Base-by-base conservation (phyloP, 2,888 invertebrate species). In the Agapostemon virescens region DNA sequence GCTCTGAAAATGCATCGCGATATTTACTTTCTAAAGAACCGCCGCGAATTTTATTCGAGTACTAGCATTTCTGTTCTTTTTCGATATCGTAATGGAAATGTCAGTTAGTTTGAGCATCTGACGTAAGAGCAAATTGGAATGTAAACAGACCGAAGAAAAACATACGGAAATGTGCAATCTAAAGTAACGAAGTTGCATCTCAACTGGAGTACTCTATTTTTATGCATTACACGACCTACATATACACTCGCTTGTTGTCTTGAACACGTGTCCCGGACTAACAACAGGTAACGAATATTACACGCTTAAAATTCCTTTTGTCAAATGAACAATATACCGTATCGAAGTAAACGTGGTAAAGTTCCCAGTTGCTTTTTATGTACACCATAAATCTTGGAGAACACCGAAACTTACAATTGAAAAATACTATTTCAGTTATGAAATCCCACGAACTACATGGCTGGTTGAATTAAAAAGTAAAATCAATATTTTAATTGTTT, bases 191-290 rank as follows among this genome's bases (percentile, higher is more conserved):
- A 73, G 40, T 67, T 55, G 52, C 30, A 55, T 66, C 52, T 52
- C 66, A 15, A 66, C 66, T 55, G 23, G 11, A 66, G 66, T 66
- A 67, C 30, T 30, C 64, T 73, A 73, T 73, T 73, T 73, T 67
- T 73, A 73, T 67, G n/a, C 66, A 33, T 67, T 73, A 58, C 36
- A 26, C 40, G 58, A 58, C 40, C 40, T 58, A 13, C 63, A 36
- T 36, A 17, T n/a, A 36, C n/a, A n/a, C 11, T 61, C 11, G 13
- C 33, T 33, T 17, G 2, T 33, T 33, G 11, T 36, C 36, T 36
- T n/a, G 1, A 9, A 36, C 63, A 33, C 61, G 33, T 33, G 61
- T 33, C 36, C n/a, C 36, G 11, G n/a, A 20, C 30, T 36, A 20
- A 36, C 11, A n/a, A 4, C 36, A 1, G 33, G 1, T n/a, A 36